Base-by-base conservation (phyloP, 1,140 invertebrate genomes). In the Hylyphantes graminicola region DNA sequence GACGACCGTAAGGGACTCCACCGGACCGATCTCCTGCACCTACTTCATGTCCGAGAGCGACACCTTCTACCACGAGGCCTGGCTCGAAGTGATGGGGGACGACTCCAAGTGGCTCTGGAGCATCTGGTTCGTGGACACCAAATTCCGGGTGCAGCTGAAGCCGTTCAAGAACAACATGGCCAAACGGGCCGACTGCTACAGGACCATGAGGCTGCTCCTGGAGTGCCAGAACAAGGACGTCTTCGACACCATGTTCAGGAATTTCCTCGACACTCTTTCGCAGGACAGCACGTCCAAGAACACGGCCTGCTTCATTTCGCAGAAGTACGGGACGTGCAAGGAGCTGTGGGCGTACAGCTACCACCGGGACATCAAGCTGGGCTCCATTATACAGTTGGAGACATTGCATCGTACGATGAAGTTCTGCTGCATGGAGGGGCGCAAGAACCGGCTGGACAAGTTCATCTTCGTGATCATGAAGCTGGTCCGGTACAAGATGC, bases 391-490 rank as follows among this genome's bases (percentile, higher is more conserved):
- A 64, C 80, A 82, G n/a, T 50, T 82, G 19, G 80, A 82, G 50
- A 55, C 67, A 7, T 54, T 82, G 80, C 80, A 82, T 48, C 51
- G 72, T 4, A 75, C 80, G 3, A 65, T 82, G n/a, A 50, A 72
- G 5, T 82, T 65, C 55, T 82, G 80, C 51, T 82, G 80, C 13
- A n/a, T 59, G 48, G 80, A 82, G 57, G 70, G 80, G 10, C 63
- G 80, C 6, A 82, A 82, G 15, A 73, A 65, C 13, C 57, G 80
- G 6, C 21, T 82, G 8, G 80, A 82, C 17, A 82, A 82, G 48
- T 82, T 82, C 50, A 61, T 82, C 35, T 65, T 74, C 67, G 80
- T 82, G 15, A 19, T 82, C 15, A 74, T 82, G 80, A 82, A 82
- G 57, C n/a, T 82, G 10, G 61, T 82, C 2, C 54, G 67, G 11